Base-by-base conservation (phyloP, 2,113 vertebrate genomes). In the Micromys minutus region DNA sequence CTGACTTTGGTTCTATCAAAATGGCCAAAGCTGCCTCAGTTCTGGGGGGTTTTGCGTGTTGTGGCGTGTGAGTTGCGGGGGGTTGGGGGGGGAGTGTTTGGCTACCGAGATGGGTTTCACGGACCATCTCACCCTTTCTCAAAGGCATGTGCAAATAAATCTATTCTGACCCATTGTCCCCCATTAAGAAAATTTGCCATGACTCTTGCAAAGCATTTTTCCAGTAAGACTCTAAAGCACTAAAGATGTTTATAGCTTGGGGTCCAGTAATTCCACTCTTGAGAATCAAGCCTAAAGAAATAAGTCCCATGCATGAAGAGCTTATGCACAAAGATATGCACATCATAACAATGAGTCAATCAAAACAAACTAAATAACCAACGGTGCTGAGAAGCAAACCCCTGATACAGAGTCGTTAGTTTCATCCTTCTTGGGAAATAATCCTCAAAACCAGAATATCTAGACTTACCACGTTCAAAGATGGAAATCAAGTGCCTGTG, bases 241-340 rank as follows among this genome's bases (percentile, higher is more conserved):
- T 96, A 96, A 90, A 93, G 95, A 95, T 94, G 74, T 95, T 94
- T 91, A 86, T 86, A 95, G 92, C 59, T 77, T 47, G 13, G 65
- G 22, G 94, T 94, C 76, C 63, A 97, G n/a, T 89, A 92, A 96
- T 92, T 92, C 91, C 34, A 95, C 89, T 95, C 76, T 61, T 83
- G 93, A 67, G 94, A 97, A 81, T 94, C 88, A 50, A 90, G 65
- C 90, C 77, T 96, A 47, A 83, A 96, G 81, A 93, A 93, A 90
- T 87, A 76, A 93, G 75, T 81, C 72, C 69, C 95, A 77, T 92
- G 84, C 76, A 90, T 89, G 74, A 87, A 86, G 88, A 96, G 80
- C 15, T 90, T 90, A 80, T 75, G 24, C 42, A 77, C 45, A 86
- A 94, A 94, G 71, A 86, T 81, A 96, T 61, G 75, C 55, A 71